These are phyloP conservation scores for Hypomesus transpacificus DNA, from an alignment of 2,113 vertebrate genomes.

Conservation along the genomic window DNA sequence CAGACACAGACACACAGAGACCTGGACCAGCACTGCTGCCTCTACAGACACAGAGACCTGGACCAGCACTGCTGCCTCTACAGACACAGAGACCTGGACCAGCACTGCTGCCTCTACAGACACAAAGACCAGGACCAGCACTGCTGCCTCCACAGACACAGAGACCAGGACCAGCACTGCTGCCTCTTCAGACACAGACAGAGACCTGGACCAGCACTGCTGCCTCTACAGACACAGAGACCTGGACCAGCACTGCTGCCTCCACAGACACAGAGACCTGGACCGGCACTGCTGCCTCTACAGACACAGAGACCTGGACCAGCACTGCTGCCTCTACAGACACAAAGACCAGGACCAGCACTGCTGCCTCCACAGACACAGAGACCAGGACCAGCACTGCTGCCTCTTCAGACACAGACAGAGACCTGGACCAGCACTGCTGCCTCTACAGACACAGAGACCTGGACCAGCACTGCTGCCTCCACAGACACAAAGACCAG, in stretches of 20 bases:
- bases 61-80: no score
- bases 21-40: not conserved
- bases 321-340: not conserved
- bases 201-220: no score
- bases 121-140: not conserved
- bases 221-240: not conserved
- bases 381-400: slow-evolving; percentile 9
- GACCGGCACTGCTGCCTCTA: no score
- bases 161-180: not conserved
- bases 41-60: not conserved
- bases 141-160: not conserved
- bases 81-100: not conserved
- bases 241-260: not conserved
- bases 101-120: no score
- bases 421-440: no score
- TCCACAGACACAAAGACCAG: no score
- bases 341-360: slow-evolving; percentile 19
- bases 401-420: not conserved
- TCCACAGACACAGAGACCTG: not conserved
- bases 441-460: slow-evolving; percentile 1
- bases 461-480: not conserved
- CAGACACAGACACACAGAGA: not conserved
- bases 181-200: no score
- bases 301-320: not conserved
- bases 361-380: no score